A percentile compares a stretch with the other conserved stretches of the same genome.
These are phyloP conservation scores for Halichondria panicea DNA, from an alignment of 37 sponge, comb jelly and placozoan species.

Conservation along the genomic window DNA sequence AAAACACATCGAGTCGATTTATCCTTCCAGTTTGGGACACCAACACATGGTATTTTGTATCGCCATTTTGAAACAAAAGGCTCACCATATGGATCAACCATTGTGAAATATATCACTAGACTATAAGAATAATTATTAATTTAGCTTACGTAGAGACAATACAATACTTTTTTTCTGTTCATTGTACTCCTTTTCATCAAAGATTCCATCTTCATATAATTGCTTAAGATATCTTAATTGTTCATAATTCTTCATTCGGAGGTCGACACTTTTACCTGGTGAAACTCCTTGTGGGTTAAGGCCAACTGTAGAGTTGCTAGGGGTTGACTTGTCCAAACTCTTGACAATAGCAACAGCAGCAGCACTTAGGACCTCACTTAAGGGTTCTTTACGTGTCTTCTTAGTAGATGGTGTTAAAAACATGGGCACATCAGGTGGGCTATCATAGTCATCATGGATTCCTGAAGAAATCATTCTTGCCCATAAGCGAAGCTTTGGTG, in stretches of 20 bases:
- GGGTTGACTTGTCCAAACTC: neutral
- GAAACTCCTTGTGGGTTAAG: neutral
- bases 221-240: neutral
- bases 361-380: neutral
- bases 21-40: too few species aligned
- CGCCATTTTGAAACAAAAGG: too few species aligned
- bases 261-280: neutral
- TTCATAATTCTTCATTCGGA: neutral
- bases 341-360: neutral
- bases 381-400: neutral
- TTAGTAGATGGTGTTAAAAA: conserved; percentile 1
- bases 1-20: too few species aligned
- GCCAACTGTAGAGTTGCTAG: neutral
- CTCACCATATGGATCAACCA: too few species aligned
- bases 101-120: too few species aligned
- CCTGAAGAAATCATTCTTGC: conserved; percentile 21
- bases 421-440: conserved; percentile 19
- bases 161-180: neutral
- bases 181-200: neutral
- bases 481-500: conserved; percentile 40
- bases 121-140: too few species aligned
- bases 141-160: neutral
- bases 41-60: too few species aligned
- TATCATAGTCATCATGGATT: conserved; percentile 16
- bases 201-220: too few species aligned